A percentile compares a stretch with the other conserved stretches of the same genome.
Evolutionary conservation across 2,888 invertebrate species (phyloP).

Genomic region (Limnephilus lunatus): DNA sequence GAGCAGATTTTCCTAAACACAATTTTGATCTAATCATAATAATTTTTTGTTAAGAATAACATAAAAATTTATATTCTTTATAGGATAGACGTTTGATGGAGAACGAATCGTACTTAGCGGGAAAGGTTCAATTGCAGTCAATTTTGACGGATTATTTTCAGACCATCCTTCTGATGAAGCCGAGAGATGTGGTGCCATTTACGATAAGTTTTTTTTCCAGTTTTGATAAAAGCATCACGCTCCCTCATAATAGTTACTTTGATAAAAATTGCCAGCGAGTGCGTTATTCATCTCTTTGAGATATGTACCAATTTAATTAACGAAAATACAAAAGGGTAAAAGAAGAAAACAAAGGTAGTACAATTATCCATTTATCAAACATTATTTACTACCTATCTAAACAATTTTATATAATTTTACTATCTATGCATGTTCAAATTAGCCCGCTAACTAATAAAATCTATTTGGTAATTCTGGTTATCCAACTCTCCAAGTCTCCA

Average conservation of each 20-base stretch:
- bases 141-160: conserved; percentile 80
- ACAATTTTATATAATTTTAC: background rate
- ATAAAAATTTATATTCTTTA: conserved; percentile 56
- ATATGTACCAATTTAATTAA: background rate
- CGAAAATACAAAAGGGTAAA: background rate
- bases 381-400: background rate
- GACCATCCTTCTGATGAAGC: conserved; percentile 78
- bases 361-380: background rate
- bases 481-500: background rate
- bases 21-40: background rate
- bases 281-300: conserved; percentile 68
- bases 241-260: conserved; percentile 76
- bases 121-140: conserved; percentile 78
- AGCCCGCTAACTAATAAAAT: background rate
- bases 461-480: background rate
- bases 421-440: background rate
- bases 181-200: conserved; percentile 77
- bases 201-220: conserved; percentile 78
- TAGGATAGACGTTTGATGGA: conserved; percentile 75
- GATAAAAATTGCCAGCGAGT: conserved; percentile 73
- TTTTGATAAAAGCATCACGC: conserved; percentile 74
- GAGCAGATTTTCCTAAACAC: background rate
- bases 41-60: background rate
- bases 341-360: background rate
- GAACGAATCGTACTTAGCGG: conserved; percentile 78